Conservation (phyloP, 2,113 vertebrate species). For the Colinus virginianus region DNA sequence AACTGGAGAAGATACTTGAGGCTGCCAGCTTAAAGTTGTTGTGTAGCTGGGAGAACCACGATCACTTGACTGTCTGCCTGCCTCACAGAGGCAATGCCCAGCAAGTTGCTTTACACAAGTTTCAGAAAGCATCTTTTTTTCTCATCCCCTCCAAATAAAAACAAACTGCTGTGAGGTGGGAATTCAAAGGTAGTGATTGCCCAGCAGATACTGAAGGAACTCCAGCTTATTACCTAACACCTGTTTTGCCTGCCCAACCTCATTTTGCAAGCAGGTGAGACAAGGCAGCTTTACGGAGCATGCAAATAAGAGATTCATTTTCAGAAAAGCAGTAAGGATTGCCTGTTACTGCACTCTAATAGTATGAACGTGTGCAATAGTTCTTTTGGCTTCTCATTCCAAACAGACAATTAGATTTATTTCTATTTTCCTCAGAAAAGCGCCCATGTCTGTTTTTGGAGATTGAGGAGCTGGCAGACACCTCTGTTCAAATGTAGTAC, state of each 20-base stretch:
- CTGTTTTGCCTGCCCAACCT: neutral
- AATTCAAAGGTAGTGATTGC: neutral
- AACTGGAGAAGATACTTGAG: neutral
- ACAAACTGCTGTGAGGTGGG: neutral
- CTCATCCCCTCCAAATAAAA: neutral
- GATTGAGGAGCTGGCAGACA: neutral
- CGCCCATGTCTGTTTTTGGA: neutral
- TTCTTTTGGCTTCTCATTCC: neutral
- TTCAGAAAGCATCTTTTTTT: neutral
- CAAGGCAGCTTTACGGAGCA: neutral
- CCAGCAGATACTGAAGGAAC: neutral
- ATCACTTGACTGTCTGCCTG: neutral
- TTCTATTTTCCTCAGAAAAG: neutral
- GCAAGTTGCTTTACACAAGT: neutral
- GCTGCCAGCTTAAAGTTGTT: neutral
- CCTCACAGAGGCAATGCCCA: neutral
- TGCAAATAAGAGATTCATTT: neutral
- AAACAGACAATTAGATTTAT: slow-evolving; percentile 16
- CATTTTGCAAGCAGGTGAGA: neutral
- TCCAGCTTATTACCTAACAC: neutral
- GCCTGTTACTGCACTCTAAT: neutral
- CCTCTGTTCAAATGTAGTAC: slow-evolving; percentile 1
- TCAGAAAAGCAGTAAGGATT: neutral
- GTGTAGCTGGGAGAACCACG: neutral
- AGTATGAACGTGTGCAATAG: neutral